Evolutionary conservation across 30 jellyfish, hydroid and myxozoan species (phyloP), one percentile per base, ranked within the genome.

Genomic region (Aurelia sp.): DNA sequence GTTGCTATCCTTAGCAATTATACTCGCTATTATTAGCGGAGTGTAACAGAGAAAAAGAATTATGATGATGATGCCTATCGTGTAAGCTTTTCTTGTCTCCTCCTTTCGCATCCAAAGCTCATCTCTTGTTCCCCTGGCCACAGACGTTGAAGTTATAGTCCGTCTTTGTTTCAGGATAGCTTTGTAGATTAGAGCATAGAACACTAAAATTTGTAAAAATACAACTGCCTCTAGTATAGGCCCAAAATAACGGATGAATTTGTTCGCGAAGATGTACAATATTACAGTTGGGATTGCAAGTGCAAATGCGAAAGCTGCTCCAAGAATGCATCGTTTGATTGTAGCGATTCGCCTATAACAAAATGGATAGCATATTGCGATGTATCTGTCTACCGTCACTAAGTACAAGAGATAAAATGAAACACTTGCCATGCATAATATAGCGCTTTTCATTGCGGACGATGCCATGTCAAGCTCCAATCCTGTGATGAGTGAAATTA

Each of bases 311-410:
- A 20, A n/a, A 3, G 20, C 30, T 11, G 85, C 37, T 8, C 33
- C 21, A 62, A 52, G 35, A 59, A 74, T 20, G 15, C 61, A 37
- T 57, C 37, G 58, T 17, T 57, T 74, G 74, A 44, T 51, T 17
- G 96, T 66, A 13, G 62, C 82, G 9, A 22, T 15, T 35, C 80
- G 51, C n/a, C 73, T 35, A 68, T 86, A 86, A 3, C 52, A 17
- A 67, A 86, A 86, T 19, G 96, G 87, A 23, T 77, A 55, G 35
- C 85, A 86, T 0, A 86, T 69, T 9, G 96, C 96, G 6, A 86
- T 37, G 78, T 77, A 86, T 19, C 96, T 31, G 16, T 86, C 96
- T 35, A 73, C 13, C 11, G 51, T 40, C 11, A 40, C 51, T 40
- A 40, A 8, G 11, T 40, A 40, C 51, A 40, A 40, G 51, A 40